Conservation (phyloP, 1,140 invertebrate genomes). For the Eriosoma lanigerum region DNA sequence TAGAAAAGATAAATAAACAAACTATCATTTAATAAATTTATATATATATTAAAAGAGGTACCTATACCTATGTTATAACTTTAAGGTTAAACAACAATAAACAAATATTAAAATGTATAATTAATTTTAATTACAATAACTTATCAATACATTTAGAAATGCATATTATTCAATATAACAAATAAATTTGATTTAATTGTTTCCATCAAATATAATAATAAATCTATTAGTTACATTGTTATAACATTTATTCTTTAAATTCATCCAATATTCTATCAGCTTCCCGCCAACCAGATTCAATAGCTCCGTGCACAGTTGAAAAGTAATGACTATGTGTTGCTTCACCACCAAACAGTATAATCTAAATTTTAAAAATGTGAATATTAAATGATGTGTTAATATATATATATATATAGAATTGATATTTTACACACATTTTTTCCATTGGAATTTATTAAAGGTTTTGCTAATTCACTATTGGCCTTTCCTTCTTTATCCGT, state of each 20-base stretch:
- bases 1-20: no score
- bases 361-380: slow-evolving; percentile 53
- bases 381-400: not conserved
- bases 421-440: slow-evolving; percentile 58
- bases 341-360: slow-evolving; percentile 72
- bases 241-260: slow-evolving; percentile 12
- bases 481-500: slow-evolving; percentile 60
- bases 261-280: slow-evolving; percentile 64
- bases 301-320: slow-evolving; percentile 79
- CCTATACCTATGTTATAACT: no score
- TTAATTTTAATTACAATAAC: no score
- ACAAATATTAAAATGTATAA: no score
- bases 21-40: no score
- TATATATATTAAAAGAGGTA: no score
- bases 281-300: slow-evolving; percentile 76
- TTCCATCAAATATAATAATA: not conserved
- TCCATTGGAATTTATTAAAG: slow-evolving; percentile 60
- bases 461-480: slow-evolving; percentile 62
- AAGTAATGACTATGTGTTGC: slow-evolving; percentile 69
- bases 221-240: not conserved
- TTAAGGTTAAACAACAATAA: no score
- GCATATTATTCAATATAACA: no score
- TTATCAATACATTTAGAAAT: no score
- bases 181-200: no score
- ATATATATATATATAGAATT: not conserved